These are phyloP conservation scores for Parnassius glacialis DNA, from an alignment of 2,888 invertebrate species.

Conservation along the genomic window DNA sequence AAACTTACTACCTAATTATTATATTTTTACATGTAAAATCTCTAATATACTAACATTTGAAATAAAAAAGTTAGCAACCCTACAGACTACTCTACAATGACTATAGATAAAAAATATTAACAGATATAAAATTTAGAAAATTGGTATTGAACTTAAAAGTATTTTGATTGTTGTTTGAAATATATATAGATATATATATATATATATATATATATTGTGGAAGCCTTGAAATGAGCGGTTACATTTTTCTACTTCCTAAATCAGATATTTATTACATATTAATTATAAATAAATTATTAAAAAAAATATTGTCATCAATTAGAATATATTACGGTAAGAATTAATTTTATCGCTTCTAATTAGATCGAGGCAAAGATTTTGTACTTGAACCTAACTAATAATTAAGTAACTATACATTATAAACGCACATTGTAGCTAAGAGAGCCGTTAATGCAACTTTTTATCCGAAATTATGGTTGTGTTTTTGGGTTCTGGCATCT, in stretches of 20 bases:
- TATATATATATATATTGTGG: not conserved
- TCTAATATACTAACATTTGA: not conserved
- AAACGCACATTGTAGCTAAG: not conserved
- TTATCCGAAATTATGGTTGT: slow-evolving; percentile 13
- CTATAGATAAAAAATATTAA: not conserved
- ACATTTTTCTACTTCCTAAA: not conserved
- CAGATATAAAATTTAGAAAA: not conserved
- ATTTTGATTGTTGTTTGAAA: not conserved
- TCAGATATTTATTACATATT: not conserved
- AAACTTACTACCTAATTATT: too few relatives aligned
- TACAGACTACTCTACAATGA: not conserved
- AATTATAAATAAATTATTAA: not conserved
- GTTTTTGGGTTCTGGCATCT: slow-evolving; percentile 12
- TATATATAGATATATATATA: not conserved
- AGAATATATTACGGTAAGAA: not conserved
- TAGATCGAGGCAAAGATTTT: not conserved
- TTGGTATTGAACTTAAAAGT: not conserved
- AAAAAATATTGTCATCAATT: not conserved
- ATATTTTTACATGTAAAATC: not conserved
- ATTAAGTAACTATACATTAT: not conserved
- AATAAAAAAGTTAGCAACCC: too few relatives aligned
- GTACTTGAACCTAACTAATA: too few relatives aligned
- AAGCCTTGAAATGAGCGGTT: not conserved
- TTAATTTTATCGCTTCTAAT: not conserved
- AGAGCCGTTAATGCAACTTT: not conserved